Evolutionary conservation across 2,888 invertebrate species (phyloP), one percentile per base, ranked within the genome.

Genomic region (Megastigmus dorsalis): DNA sequence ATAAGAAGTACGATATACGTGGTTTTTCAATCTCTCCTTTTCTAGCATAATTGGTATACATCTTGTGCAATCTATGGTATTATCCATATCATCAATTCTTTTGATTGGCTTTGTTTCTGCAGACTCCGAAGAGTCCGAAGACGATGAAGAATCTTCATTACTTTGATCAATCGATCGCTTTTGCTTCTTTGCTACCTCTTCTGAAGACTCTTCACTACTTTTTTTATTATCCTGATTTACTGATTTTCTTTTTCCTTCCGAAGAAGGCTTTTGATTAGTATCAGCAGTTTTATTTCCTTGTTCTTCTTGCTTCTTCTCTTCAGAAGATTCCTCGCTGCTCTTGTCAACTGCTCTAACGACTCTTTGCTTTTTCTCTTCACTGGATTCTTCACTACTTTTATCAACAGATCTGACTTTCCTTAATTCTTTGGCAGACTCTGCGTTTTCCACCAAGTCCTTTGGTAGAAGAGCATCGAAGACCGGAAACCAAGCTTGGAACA

Each of bases 401-500:
- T 30, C 23, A 48, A 28, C 28, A 4, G 71, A 48, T 43, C 52
- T 57, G 0, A n/a, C n/a, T 10, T 33, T 45, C 3, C 60, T 62
- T 3, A 9, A 10, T 13, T 36, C 30, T 6, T 54, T n/a, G n/a
- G n/a, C n/a, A n/a, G n/a, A n/a, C n/a, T n/a, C n/a, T n/a, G n/a
- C 43, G 30, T 36, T 28, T 5, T 38, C 63, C 38, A 6, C 50
- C 1, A 54, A 9, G 0, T 76, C 60, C 1, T 13, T 18, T 4
- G 66, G 74, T 0, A 76, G 23, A 23, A 74, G 33, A 10, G 70
- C 55, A 6, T 76, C 76, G 23, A 76, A 76, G 1, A 76, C 76
- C 2, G 73, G 73, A 36, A 74, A 73, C 76, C 76, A 76, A 6
- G 76, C 73, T 13, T 67, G 60, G 30, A 76, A 76, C 5, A 76